phyloP scores from a whole-genome alignment of 2,797 vertebrate genomes.

The Alcedo atthis region DNA sequence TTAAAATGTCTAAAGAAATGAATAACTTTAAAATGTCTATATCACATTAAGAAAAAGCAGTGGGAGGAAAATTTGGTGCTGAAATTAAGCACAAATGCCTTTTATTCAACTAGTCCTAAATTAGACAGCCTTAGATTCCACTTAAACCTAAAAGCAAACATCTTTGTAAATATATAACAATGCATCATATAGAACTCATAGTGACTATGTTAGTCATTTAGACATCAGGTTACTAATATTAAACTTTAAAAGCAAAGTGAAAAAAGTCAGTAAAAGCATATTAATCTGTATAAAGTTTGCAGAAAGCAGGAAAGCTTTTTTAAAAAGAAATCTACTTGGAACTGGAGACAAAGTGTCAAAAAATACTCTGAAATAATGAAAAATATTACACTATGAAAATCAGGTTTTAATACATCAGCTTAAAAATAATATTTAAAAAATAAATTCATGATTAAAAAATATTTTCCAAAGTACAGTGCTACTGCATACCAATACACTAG shows the following conservation, averaged over 20 bases:
- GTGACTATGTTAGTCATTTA: constrained; percentile 31
- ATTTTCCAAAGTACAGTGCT: neutral
- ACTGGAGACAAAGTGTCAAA: neutral
- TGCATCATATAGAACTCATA: constrained; percentile 30
- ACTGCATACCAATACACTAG: neutral
- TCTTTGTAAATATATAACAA: neutral
- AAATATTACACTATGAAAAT: neutral
- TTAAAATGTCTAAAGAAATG: neutral
- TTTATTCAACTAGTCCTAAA: neutral
- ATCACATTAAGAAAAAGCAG: neutral
- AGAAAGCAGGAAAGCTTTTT: neutral
- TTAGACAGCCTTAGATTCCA: neutral
- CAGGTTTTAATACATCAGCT: neutral
- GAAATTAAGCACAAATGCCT: neutral
- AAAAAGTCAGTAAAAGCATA: neutral
- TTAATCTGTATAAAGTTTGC: neutral
- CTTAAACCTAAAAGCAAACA: constrained; percentile 5
- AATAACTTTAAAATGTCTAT: neutral
- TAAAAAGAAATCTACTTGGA: neutral
- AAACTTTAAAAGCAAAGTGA: neutral
- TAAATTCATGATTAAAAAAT: neutral
- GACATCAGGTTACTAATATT: constrained; percentile 61
- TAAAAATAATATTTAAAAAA: neutral
- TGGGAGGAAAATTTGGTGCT: neutral
- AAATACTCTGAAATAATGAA: neutral